A percentile compares a stretch with the other conserved stretches of the same genome.
Evolutionary conservation across 2,797 vertebrate species (phyloP).

Genomic region (Coluber constrictor): DNA sequence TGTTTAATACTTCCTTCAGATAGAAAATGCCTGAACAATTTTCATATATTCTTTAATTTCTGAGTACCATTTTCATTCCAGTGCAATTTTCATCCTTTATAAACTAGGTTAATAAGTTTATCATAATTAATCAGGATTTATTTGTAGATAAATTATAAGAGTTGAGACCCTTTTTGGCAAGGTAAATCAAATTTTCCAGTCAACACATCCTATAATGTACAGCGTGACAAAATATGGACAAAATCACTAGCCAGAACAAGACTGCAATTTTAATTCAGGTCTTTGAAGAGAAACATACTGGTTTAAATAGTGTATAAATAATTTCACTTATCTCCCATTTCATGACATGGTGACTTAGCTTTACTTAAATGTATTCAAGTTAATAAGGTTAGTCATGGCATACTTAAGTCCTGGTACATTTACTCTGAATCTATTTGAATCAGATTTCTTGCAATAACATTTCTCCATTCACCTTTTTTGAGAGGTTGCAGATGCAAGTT

Average conservation of each 20-base stretch:
- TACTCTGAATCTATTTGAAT: background rate
- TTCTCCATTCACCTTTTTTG: background rate
- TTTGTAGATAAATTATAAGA: background rate
- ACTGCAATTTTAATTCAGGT: slow-evolving; percentile 8
- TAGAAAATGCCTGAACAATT: background rate
- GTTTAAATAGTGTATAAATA: background rate
- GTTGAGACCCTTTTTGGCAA: background rate
- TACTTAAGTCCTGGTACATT: background rate
- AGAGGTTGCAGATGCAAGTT: background rate
- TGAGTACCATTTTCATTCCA: background rate
- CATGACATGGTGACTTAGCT: background rate
- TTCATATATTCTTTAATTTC: slow-evolving; percentile 1
- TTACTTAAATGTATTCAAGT: background rate
- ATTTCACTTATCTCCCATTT: background rate
- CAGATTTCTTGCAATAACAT: background rate
- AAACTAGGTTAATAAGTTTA: background rate
- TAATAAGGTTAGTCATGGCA: background rate
- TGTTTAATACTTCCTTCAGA: slow-evolving; percentile 40
- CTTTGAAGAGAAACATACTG: background rate
- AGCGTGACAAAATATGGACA: slow-evolving; percentile 42
- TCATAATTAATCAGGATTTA: slow-evolving; percentile 21
- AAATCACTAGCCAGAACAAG: slow-evolving; percentile 36
- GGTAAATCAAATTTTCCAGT: slow-evolving; percentile 36
- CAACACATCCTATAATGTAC: slow-evolving; percentile 25
- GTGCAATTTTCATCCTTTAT: background rate